phyloP scores from a whole-genome alignment of 1,140 invertebrate genomes.

The Drosophila nikananu region DNA sequence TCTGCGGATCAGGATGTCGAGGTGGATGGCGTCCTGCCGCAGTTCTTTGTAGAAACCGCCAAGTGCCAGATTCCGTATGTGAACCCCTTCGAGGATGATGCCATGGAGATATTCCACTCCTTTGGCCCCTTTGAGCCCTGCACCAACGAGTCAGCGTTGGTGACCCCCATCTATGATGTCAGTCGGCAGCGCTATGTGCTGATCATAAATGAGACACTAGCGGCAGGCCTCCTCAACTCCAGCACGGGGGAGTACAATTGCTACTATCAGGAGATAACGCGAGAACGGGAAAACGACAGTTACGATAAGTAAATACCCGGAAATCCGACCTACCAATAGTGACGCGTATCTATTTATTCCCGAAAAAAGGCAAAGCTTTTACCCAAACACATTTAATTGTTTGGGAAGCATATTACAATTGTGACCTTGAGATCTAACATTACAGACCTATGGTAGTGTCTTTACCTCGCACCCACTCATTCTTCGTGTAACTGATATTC shows the following conservation, averaged over 20 bases:
- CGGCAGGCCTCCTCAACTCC: slow-evolving; percentile 43
- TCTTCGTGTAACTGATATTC: too few species aligned
- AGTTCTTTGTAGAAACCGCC: slow-evolving; percentile 47
- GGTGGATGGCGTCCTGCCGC: not conserved
- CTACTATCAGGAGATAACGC: slow-evolving; percentile 62
- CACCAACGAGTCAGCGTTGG: slow-evolving; percentile 55
- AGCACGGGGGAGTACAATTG: slow-evolving; percentile 58
- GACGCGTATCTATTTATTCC: not conserved
- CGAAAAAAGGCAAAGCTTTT: not conserved
- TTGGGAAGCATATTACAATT: not conserved
- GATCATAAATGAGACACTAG: slow-evolving; percentile 49
- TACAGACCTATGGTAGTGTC: too few species aligned
- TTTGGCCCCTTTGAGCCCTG: slow-evolving; percentile 54
- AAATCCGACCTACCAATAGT: not conserved
- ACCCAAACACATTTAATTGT: not conserved
- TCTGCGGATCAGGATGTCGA: not conserved
- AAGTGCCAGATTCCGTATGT: slow-evolving; percentile 65
- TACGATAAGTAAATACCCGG: slow-evolving; percentile 51
- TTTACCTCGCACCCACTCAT: too few species aligned
- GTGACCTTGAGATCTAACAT: not conserved
- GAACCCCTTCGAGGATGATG: slow-evolving; percentile 54
- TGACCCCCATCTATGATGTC: slow-evolving; percentile 54
- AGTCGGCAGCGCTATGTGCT: slow-evolving; percentile 48
- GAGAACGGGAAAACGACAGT: slow-evolving; percentile 34
- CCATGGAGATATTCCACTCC: slow-evolving; percentile 32